Evolutionary conservation across 2,797 vertebrate species (phyloP), one percentile per base, ranked within the genome.

Genomic region (Spheniscus humboldti): DNA sequence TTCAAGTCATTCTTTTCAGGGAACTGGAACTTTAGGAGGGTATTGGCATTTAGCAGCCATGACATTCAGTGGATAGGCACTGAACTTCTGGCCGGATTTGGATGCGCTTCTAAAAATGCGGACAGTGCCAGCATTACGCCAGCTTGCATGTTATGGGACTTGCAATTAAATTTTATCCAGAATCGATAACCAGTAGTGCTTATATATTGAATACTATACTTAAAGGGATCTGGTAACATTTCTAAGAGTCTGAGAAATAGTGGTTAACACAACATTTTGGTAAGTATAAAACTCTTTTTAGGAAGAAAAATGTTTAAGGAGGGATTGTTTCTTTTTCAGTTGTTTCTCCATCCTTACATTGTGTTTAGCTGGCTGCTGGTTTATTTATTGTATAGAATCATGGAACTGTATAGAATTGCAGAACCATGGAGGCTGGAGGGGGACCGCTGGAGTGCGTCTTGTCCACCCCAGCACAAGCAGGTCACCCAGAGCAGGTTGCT

Each of bases 391-490:
- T 45, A 9, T 2, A 6, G 50, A 45, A 33, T 23, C 11, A 13
- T 1, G 7, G 31, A 57, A 25, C 47, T 3, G 1, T 10, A 3
- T 1, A 33, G 47, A 41, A 2, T 0, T 3, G 3, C 13, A 50
- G 39, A 41, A 45, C 9, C 0, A 6, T 6, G 37, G 28, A n/a
- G 22, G 27, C 25, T 7, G 43, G 45, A 37, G 24, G 31, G 31
- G 5, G 10, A 9, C 20, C 0, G 9, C 2, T 2, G 24, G 11
- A 9, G 5, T 2, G 5, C 6, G 0, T 11, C 6, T 24, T 25
- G 14, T 18, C 33, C 16, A 16, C 13, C 25, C 3, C 20, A 57
- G 57, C 35, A 43, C 3, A 1, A 8, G 62, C 37, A 6, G 18
- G 7, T 28, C 4, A 2, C 33, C 37, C 7, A 3, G 2, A 56